Evolutionary conservation across 1,140 invertebrate genomes (phyloP).

Genomic region (Brachionus rubens): DNA sequence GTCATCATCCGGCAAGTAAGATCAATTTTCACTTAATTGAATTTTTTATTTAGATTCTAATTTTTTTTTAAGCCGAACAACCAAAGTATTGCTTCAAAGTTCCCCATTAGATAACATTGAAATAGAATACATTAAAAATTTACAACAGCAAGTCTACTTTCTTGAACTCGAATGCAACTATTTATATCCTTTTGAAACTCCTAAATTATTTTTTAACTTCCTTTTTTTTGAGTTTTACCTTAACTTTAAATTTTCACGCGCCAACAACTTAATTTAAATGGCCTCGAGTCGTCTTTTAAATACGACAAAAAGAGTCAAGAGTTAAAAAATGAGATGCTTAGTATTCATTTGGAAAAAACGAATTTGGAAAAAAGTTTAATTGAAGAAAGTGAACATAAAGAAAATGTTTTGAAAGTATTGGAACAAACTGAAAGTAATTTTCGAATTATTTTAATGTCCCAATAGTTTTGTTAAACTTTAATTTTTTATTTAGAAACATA

Average conservation of each 20-base stretch:
- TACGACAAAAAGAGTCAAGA: conserved; percentile 27
- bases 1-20: background rate
- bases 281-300: background rate
- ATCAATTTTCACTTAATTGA: background rate
- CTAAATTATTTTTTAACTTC: background rate
- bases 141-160: conserved; percentile 61
- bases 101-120: conserved; percentile 52
- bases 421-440: conserved; percentile 18
- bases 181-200: conserved; percentile 57
- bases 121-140: conserved; percentile 59
- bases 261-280: conserved; percentile 30
- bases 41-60: background rate
- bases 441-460: background rate
- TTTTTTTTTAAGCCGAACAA: background rate
- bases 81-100: background rate
- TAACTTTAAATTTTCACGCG: conserved; percentile 4
- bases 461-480: background rate
- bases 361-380: conserved; percentile 3
- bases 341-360: conserved; percentile 1
- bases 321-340: conserved; percentile 21
- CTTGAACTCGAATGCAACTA: conserved; percentile 60
- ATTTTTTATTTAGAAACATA: background rate
- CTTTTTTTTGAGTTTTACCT: background rate
- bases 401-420: conserved; percentile 17
- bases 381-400: conserved; percentile 27